Base-by-base conservation (phyloP, 2,888 invertebrate species). In the Rhingia campestris region DNA sequence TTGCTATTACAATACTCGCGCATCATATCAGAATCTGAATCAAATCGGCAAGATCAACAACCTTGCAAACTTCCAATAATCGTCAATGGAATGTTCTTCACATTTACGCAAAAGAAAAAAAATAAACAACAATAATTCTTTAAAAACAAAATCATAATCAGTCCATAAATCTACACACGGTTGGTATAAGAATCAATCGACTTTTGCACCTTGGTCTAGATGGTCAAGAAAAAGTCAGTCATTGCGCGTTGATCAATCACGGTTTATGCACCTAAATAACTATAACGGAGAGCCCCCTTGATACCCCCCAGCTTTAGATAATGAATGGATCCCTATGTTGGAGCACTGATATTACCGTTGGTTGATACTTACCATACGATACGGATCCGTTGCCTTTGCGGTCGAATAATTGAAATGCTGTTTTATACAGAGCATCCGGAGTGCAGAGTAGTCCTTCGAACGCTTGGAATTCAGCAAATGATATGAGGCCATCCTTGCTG, bases 351-450 rank as follows among this genome's bases (percentile, higher is more conserved):
- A 53, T 10, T 43, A 33, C 6, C 1, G 67, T 32, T 3, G 49
- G 14, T 14, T 4, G 35, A 7, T 85, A 92, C 94, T 93, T 93
- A 97, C 98, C 96, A 92, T 96, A 98, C 87, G 97, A 96, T 89
- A 99, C 97, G 91, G 96, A 95, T 91, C 99, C 99, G 91, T 98
- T 98, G 92, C 99, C 99, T 91, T 98, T 97, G 64, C 97, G 97
- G 91, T 99, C 99, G 92, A 99, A 99, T 84, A 99, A 93, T 92
- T 99, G 99, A 93, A 99, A 99, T 89, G 99, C 99, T 77, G 98
- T 97, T 92, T 97, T 97, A 92, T 99, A 99, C 72, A 99, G 93
- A 47, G 99, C 98, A 92, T 99, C 99, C 22, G 99, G 99, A 37
- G 97, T 96, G 90, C 98, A 99, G 61, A 99, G 94, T 77, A 99